Percentiles rank a stretch among this genome's conserved stretches.
These are phyloP conservation scores for Hydractinia symbiolongicarpus DNA, from an alignment of 30 jellyfish, hydroid and myxozoan genomes.

Conservation along the genomic window DNA sequence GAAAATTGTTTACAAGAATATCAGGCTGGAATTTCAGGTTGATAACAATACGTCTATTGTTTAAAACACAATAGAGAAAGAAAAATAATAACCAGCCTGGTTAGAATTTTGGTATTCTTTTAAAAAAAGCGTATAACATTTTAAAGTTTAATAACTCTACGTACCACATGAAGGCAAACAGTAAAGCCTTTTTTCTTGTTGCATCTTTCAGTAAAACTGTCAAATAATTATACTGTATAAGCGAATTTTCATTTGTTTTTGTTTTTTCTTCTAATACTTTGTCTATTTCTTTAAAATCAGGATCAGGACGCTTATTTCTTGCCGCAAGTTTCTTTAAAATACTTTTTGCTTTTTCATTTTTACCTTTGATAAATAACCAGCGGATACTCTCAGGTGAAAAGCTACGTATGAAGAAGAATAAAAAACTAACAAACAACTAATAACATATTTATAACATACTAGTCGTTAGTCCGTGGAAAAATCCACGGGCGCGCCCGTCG, in stretches of 20 bases:
- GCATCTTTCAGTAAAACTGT: not conserved
- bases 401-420: not conserved
- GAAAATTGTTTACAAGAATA: too few relatives aligned
- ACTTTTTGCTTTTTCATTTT: not conserved
- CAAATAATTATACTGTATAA: not conserved
- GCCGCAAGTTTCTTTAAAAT: not conserved
- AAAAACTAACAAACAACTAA: not conserved
- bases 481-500: too few relatives aligned
- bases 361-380: constrained; percentile 12
- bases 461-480: too few relatives aligned
- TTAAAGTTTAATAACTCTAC: not conserved
- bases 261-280: not conserved
- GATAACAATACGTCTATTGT: too few relatives aligned
- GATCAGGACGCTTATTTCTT: not conserved
- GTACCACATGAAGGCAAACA: constrained; percentile 20
- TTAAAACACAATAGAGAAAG: too few relatives aligned
- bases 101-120: too few relatives aligned
- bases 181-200: not conserved
- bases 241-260: not conserved
- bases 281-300: constrained; percentile 7
- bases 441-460: too few relatives aligned
- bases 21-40: too few relatives aligned
- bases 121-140: too few relatives aligned
- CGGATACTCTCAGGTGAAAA: constrained; percentile 21
- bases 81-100: too few relatives aligned